Base-by-base conservation (phyloP, 2,113 vertebrate species). In the Psammodynastes pulverulentus region DNA sequence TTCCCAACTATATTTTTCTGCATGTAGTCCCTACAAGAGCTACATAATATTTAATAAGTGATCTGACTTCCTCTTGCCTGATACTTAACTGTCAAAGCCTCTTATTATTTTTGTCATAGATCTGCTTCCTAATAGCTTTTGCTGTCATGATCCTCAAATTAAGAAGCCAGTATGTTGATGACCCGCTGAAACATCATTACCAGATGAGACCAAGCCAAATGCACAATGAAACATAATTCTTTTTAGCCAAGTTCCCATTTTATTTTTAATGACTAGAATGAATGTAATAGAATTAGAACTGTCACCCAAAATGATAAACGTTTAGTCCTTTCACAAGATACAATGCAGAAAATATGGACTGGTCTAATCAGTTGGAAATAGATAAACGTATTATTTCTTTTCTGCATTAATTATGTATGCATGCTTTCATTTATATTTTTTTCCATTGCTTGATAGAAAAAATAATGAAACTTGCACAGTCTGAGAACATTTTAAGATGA, bases 61-160 rank as follows among this genome's bases (percentile, higher is more conserved):
- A 46, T 15, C 91, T 56, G 0, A 0, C 34, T 92, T 53, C 58
- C 15, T 92, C 26, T 90, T 93, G 88, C 52, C 51, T 45, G 91
- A 87, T 85, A 45, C 56, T 58, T 87, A 94, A 92, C 90, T 84
- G 92, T 49, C 91, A 94, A n/a, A 21, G 19, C 5, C 34, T 79
- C n/a, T 89, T 94, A 45, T 85, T 90, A 85, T 34, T 89, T 62
- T 93, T 91, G 87, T 93, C 88, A 85, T 43, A 90, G 29, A 86
- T 72, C 89, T 34, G 93, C 49, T 93, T 92, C 19, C 3, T 84
- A 94, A 92, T 89, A 84, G 39, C 87, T 72, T 88, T 90, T 43
- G 49, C 0, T 0, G 67, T 92, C 56, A 79, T 13, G 58, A 56
- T 43, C 52, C 48, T 34, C 84, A 91, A 58, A n/a, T 39, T 46